These are phyloP conservation scores for Bos indicus DNA, from an alignment of 2,113 vertebrate genomes.

Conservation along the genomic window DNA sequence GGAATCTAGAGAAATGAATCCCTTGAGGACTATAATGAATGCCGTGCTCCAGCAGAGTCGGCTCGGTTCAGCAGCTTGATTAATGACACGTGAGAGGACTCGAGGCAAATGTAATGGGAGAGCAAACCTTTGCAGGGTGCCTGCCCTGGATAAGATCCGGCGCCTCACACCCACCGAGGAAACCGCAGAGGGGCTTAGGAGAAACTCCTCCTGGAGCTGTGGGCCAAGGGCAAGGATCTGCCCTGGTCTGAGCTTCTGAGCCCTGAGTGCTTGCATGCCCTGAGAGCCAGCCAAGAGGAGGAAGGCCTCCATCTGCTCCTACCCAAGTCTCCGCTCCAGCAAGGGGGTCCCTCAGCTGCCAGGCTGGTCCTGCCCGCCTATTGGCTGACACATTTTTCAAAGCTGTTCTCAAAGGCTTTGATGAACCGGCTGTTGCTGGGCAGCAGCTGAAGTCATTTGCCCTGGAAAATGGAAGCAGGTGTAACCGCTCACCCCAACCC, in stretches of 20 bases:
- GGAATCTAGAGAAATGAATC: slow-evolving; percentile 35
- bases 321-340: not conserved
- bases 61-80: slow-evolving; percentile 46
- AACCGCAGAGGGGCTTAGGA: not conserved
- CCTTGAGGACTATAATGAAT: slow-evolving; percentile 1
- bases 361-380: not conserved
- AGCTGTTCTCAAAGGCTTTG: slow-evolving; percentile 64
- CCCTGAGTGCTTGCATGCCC: not conserved
- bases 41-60: not conserved
- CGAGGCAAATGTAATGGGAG: not conserved
- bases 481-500: slow-evolving; percentile 37
- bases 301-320: slow-evolving; percentile 44
- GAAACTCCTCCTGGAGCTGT: not conserved
- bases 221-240: not conserved
- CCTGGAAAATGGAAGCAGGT: slow-evolving; percentile 60
- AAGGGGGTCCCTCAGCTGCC: not conserved
- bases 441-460: slow-evolving; percentile 50
- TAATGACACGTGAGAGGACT: slow-evolving; percentile 47
- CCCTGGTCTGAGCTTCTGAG: not conserved
- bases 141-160: not conserved
- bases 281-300: not conserved
- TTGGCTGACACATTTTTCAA: slow-evolving; percentile 66
- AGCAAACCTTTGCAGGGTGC: not conserved
- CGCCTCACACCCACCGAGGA: not conserved
- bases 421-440: slow-evolving; percentile 45